phyloP scores from a whole-genome alignment of 2,113 vertebrate species.

The Podarcis muralis region DNA sequence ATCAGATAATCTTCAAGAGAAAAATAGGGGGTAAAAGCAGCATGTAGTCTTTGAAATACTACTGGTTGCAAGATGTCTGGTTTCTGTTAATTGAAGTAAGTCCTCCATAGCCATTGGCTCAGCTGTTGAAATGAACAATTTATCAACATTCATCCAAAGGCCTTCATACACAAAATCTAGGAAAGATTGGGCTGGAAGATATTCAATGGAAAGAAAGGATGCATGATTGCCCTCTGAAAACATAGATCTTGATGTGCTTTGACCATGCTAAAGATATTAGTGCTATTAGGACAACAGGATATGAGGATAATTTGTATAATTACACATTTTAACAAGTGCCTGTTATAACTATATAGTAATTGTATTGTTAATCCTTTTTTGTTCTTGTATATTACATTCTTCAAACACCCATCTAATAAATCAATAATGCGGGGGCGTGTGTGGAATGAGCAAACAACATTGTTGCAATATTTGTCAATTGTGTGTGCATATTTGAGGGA shows the following conservation, averaged over 20 bases:
- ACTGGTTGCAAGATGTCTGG: background rate
- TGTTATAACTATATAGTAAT: too few species aligned
- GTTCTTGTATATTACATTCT: too few species aligned
- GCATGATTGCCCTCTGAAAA: background rate
- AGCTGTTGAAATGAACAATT: background rate
- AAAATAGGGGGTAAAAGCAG: background rate
- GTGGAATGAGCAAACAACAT: too few species aligned
- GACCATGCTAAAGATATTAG: background rate
- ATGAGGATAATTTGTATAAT: background rate
- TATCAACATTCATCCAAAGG: background rate
- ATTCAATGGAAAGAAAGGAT: background rate
- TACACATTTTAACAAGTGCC: background rate
- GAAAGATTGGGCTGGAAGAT: background rate
- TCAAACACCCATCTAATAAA: too few species aligned
- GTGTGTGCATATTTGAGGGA: too few species aligned
- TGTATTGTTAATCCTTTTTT: too few species aligned
- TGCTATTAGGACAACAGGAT: background rate
- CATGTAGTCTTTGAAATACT: background rate
- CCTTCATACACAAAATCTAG: background rate
- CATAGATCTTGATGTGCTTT: background rate
- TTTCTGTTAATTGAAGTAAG: background rate
- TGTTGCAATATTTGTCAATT: too few species aligned
- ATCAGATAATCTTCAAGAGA: background rate
- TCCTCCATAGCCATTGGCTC: background rate
- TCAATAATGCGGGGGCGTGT: too few species aligned